Evolutionary conservation across 1,140 invertebrate genomes (phyloP).

Genomic region (Geopemphigus sp.): DNA sequence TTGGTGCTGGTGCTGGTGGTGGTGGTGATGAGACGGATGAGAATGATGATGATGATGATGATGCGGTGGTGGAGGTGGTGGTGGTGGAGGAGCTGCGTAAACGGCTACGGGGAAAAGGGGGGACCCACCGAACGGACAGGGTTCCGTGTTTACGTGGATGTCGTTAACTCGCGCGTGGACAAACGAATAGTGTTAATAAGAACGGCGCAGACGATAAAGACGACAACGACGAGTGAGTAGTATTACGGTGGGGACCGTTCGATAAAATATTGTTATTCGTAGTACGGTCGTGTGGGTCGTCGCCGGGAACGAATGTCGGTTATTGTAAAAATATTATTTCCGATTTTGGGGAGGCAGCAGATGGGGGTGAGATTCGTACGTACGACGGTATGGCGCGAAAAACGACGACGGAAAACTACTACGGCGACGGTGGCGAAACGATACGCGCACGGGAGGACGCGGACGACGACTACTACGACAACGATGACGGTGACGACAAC

Average conservation of each 20-base stretch:
- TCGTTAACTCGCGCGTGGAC: background rate
- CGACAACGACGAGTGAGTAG: too few species aligned
- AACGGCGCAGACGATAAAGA: too few species aligned
- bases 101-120: conserved; percentile 49
- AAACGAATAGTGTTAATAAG: too few species aligned
- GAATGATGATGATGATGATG: conserved; percentile 6
- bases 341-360: too few species aligned
- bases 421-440: background rate
- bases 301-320: too few species aligned
- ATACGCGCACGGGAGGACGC: background rate
- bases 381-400: too few species aligned
- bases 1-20: background rate
- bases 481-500: conserved; percentile 17
- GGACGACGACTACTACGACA: background rate
- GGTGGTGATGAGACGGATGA: background rate
- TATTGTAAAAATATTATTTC: too few species aligned
- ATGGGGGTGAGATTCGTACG: too few species aligned
- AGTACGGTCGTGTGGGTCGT: too few species aligned
- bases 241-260: too few species aligned
- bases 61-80: background rate
- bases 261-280: too few species aligned
- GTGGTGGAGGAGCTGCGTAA: conserved; percentile 22
- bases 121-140: conserved; percentile 44
- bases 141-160: conserved; percentile 45
- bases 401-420: background rate